A percentile compares a stretch with the other conserved stretches of the same genome.
Evolutionary conservation across 2,888 invertebrate genomes (phyloP).

Genomic region (Aspidapion aeneum): DNA sequence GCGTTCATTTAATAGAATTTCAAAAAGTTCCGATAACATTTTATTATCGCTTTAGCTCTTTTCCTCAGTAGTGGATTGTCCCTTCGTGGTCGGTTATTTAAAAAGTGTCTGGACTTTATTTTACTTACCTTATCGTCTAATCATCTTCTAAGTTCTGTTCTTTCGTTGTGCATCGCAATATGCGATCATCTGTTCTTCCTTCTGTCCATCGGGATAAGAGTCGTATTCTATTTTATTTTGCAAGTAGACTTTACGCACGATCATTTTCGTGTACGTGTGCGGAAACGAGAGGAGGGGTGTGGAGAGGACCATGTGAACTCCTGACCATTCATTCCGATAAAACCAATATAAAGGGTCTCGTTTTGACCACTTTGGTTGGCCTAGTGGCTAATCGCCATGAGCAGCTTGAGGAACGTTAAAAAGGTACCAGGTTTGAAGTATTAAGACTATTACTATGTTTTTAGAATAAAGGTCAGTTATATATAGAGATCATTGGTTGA

Average conservation of each 20-base stretch:
- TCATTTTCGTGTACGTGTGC: slow-evolving; percentile 78
- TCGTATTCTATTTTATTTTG: slow-evolving; percentile 63
- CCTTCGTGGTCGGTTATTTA: slow-evolving; percentile 85
- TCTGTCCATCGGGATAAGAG: slow-evolving; percentile 65
- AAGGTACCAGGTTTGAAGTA: too few species aligned
- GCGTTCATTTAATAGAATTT: too few species aligned
- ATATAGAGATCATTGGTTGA: too few species aligned
- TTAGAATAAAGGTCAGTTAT: too few species aligned
- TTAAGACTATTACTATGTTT: too few species aligned
- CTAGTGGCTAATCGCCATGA: slow-evolving; percentile 65
- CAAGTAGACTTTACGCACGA: slow-evolving; percentile 71
- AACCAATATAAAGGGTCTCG: slow-evolving; percentile 52
- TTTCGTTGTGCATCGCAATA: slow-evolving; percentile 68
- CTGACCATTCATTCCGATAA: slow-evolving; percentile 67
- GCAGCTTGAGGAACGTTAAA: slow-evolving; percentile 76
- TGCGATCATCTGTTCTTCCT: slow-evolving; percentile 67
- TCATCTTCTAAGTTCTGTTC: slow-evolving; percentile 58
- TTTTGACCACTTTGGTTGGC: slow-evolving; percentile 63
- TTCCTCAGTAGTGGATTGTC: too few species aligned
- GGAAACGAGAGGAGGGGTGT: too few species aligned
- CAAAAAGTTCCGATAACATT: too few species aligned
- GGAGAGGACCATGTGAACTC: slow-evolving; percentile 81
- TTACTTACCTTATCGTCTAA: slow-evolving; percentile 64
- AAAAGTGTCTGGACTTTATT: slow-evolving; percentile 81
- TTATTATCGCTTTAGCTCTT: too few species aligned